Conservation (phyloP, 2,797 vertebrate species). For the Pteronotus mesoamericanus region DNA sequence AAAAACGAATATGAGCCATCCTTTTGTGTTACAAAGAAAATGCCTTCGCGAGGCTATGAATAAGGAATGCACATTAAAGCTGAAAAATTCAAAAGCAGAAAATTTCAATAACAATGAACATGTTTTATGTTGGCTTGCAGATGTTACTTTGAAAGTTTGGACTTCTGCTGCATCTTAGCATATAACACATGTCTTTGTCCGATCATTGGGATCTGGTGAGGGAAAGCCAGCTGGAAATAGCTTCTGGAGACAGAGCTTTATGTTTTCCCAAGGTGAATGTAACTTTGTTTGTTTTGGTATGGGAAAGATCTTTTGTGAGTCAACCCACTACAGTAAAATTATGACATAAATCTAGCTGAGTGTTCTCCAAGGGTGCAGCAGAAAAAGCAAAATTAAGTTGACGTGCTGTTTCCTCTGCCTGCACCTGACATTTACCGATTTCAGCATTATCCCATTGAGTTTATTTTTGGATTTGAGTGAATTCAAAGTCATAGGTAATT, state of each 20-base stretch:
- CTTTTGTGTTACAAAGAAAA: slow-evolving; percentile 30
- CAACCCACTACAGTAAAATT: neutral
- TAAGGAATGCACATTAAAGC: neutral
- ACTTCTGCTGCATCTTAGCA: neutral
- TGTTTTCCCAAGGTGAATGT: slow-evolving; percentile 17
- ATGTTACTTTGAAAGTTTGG: neutral
- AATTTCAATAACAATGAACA: neutral
- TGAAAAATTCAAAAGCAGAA: neutral
- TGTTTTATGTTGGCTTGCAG: slow-evolving; percentile 12
- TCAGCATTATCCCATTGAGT: neutral
- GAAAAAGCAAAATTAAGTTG: neutral
- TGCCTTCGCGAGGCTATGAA: neutral
- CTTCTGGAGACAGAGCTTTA: neutral
- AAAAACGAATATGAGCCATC: neutral
- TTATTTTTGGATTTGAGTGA: neutral
- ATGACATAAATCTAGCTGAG: neutral
- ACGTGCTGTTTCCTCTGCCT: neutral
- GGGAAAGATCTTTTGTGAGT: neutral
- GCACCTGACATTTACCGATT: neutral
- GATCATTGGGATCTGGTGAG: neutral
- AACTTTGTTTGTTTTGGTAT: neutral
- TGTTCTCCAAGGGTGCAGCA: neutral
- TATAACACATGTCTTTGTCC: neutral
- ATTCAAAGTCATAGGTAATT: neutral
- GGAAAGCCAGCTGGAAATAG: slow-evolving; percentile 7